phyloP scores from a whole-genome alignment of 92 coral and sea anemone species.

The Phymanthus crucifer region DNA sequence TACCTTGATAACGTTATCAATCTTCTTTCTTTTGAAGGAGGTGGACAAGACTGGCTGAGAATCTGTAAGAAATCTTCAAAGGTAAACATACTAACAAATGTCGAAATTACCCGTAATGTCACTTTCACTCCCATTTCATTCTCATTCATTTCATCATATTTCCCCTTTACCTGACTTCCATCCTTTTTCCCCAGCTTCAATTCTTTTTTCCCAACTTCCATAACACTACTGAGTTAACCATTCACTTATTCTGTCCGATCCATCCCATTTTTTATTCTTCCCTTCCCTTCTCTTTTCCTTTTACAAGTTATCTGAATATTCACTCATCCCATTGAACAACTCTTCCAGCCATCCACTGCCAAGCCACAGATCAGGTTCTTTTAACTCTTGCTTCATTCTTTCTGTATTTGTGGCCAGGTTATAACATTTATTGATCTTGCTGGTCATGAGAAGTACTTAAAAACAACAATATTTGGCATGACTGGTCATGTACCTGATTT shows the following conservation, averaged over 20 bases:
- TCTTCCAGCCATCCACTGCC: too few species aligned
- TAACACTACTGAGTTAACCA: too few species aligned
- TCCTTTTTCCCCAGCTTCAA: too few species aligned
- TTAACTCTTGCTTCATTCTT: not conserved
- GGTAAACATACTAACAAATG: constrained; percentile 30
- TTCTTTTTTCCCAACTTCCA: too few species aligned
- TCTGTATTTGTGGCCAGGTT: constrained; percentile 47
- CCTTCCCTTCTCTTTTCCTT: too few species aligned
- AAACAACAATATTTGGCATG: constrained; percentile 99
- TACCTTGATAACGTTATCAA: not conserved
- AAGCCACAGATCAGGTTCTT: too few species aligned
- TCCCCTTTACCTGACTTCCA: too few species aligned
- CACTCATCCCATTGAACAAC: too few species aligned
- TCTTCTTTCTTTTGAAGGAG: constrained; percentile 47
- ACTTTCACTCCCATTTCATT: not conserved
- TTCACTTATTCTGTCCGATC: too few species aligned
- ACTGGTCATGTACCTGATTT: constrained; percentile 99
- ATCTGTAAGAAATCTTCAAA: constrained; percentile 95
- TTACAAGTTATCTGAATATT: too few species aligned
- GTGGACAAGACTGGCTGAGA: constrained; percentile 87
- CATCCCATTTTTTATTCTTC: too few species aligned
- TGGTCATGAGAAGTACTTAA: constrained; percentile 96
- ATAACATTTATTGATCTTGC: constrained; percentile 97
- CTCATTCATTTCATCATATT: too few species aligned
- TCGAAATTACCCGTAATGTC: not conserved